Evolutionary conservation across 2,888 invertebrate genomes (phyloP), one percentile per base, ranked within the genome.

Genomic region (Ennomos erosarius): DNA sequence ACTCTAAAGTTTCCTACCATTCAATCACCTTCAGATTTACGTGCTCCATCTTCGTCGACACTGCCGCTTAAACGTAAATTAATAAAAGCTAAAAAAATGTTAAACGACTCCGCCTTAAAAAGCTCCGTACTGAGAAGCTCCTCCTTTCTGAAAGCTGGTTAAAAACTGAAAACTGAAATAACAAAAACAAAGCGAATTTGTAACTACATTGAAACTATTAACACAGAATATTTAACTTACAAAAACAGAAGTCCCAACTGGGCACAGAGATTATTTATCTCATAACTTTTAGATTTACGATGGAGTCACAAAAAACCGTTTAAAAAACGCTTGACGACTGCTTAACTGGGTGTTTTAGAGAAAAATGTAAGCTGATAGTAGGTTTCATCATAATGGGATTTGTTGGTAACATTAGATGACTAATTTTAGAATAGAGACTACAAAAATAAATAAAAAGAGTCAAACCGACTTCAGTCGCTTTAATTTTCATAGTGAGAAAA

Each of bases 281-380:
- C 60, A 44, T 44, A 36, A 55, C 47, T 59, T 52, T 56, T 55
- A 26, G 53, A 61, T 61, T 61, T 53, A 61, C 49, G 61, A 61
- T 48, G 52, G 13, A 12, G 37, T 38, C 33, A 58, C 51, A 57
- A 52, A 58, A 58, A 51, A 49, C 26, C 34, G 1, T 10, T 4
- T n/a, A 40, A 42, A 47, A 52, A 58, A 47, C 12, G 33, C 40
- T 42, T 33, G 40, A 55, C 49, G 37, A 51, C 34, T 49, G 44
- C 49, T 26, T 49, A 54, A 50, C 44, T 45, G 37, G 46, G 46
- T 55, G 26, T 39, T 42, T 43, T 55, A 44, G 40, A 44, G 48
- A 48, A 53, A 60, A 36, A 16, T 39, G 47, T 47, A 38, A 42
- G 43, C 35, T 51, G 46, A 50, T 38, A 42, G 9, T 39, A 43